Conservation (phyloP, 2,113 vertebrate genomes). For the Scopus umbretta region DNA sequence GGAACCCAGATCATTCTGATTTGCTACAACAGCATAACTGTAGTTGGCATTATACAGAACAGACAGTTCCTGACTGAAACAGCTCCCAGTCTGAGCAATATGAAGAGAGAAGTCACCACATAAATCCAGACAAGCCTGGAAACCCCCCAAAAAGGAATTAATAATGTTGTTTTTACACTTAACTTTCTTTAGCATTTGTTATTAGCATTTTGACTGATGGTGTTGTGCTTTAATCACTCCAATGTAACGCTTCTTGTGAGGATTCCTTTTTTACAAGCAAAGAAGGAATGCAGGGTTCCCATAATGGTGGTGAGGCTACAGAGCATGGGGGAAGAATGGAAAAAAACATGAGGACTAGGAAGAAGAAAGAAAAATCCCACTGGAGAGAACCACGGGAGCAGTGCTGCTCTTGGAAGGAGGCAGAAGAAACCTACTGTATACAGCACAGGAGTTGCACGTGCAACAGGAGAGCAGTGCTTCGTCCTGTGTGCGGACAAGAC, state of each 20-base stretch:
- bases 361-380: not conserved
- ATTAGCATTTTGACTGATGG: not conserved
- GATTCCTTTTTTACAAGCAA: not conserved
- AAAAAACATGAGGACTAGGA: not conserved
- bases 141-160: not conserved
- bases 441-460: not conserved
- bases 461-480: not conserved
- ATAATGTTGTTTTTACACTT: not conserved
- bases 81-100: not conserved
- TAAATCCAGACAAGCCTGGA: not conserved
- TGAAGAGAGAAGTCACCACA: not conserved
- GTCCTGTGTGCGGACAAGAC: not conserved
- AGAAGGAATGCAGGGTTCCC: constrained; percentile 10
- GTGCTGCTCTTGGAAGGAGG: not conserved
- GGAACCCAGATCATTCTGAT: not conserved
- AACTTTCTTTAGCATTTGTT: constrained; percentile 3
- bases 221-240: not conserved
- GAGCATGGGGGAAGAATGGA: not conserved
- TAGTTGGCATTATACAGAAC: not conserved
- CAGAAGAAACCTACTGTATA: not conserved
- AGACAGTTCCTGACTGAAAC: not conserved
- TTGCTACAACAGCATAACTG: not conserved
- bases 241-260: not conserved
- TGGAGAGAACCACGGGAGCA: not conserved
- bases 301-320: not conserved